Percentiles rank a stretch among this genome's conserved stretches.
These are phyloP conservation scores for Rhizomys pruinosus DNA, from an alignment of 2,113 vertebrate genomes.

Conservation along the genomic window DNA sequence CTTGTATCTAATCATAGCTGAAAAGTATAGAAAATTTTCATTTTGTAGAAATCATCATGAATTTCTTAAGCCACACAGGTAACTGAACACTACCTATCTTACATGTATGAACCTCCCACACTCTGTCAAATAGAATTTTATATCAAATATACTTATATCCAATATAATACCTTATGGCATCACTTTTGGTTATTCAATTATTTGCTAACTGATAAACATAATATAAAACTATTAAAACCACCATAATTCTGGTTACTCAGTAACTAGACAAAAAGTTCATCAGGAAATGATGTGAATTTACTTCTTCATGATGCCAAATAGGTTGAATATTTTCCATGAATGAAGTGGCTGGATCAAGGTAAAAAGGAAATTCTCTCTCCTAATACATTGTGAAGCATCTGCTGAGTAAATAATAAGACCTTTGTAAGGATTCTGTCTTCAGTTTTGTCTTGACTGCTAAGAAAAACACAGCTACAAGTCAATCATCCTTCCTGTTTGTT, in stretches of 20 bases:
- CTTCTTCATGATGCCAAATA: background rate
- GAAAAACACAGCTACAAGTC: background rate
- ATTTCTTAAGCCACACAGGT: background rate
- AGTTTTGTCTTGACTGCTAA: background rate
- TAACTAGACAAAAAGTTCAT: background rate
- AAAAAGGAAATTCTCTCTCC: background rate
- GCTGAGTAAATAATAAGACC: background rate
- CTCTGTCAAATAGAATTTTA: background rate
- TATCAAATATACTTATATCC: background rate
- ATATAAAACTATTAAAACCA: background rate
- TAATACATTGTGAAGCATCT: background rate
- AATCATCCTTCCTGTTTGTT: background rate
- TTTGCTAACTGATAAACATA: background rate
- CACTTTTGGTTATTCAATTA: background rate
- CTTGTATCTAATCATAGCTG: background rate
- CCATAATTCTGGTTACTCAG: background rate
- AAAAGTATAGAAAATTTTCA: background rate
- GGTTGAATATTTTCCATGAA: background rate
- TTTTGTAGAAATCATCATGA: background rate
- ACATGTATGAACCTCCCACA: background rate
- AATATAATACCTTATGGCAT: background rate
- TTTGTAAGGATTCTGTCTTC: background rate
- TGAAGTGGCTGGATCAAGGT: background rate
- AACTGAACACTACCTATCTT: background rate
- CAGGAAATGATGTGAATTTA: background rate